Conservation (phyloP, 1,140 invertebrate species). For the Galendromus occidentalis region DNA sequence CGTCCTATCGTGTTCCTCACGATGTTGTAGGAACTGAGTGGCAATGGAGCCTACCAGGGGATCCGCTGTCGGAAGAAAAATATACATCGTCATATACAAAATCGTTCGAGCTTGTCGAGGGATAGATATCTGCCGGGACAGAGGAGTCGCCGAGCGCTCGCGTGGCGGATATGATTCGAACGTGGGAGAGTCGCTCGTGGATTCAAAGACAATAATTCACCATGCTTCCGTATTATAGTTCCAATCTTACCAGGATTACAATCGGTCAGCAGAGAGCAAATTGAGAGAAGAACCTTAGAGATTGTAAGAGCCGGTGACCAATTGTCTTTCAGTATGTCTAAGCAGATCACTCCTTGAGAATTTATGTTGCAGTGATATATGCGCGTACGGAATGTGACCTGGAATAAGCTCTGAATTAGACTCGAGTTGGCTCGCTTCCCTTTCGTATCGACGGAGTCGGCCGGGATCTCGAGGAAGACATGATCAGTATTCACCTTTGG, state of each 20-base stretch:
- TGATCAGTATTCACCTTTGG: conserved; percentile 50
- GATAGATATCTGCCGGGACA: conserved; percentile 2
- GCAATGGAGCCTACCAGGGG: conserved; percentile 93
- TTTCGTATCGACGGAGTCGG: neutral
- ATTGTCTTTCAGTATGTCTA: conserved; percentile 87
- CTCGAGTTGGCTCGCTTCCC: too few species aligned
- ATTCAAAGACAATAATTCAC: too few species aligned
- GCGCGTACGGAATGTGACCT: conserved; percentile 85
- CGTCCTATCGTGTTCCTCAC: conserved; percentile 91
- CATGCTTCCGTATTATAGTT: too few species aligned
- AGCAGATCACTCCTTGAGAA: conserved; percentile 83
- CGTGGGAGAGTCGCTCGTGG: too few species aligned
- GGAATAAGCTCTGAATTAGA: conserved; percentile 4
- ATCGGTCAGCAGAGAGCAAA: conserved; percentile 83
- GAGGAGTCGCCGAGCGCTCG: neutral
- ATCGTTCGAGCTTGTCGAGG: neutral
- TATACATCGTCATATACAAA: neutral
- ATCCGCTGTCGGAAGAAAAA: conserved; percentile 44
- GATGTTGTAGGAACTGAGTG: conserved; percentile 88
- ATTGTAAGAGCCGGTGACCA: conserved; percentile 88
- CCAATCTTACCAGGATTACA: conserved; percentile 80
- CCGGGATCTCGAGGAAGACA: neutral
- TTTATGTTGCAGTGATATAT: conserved; percentile 96
- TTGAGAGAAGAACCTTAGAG: conserved; percentile 79
- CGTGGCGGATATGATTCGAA: too few species aligned